phyloP scores from a whole-genome alignment of 2,888 invertebrate species.

The Apeira syringaria region DNA sequence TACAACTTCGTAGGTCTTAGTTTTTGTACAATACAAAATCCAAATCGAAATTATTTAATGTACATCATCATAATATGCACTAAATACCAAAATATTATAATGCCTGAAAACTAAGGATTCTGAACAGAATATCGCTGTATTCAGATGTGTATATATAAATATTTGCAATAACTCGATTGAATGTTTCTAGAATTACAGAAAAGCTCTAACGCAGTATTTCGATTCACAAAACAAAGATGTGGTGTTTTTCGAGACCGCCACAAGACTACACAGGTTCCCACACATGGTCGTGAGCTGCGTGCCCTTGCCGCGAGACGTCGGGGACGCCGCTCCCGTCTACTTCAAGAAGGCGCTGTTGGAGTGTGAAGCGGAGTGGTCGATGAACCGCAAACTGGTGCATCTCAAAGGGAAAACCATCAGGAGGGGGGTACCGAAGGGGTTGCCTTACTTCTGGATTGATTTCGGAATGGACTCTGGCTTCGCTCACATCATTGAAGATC shows the following conservation, averaged over 20 bases:
- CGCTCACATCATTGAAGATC: constrained; percentile 98
- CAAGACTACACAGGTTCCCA: constrained; percentile 87
- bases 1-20: too few species aligned
- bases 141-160: too few species aligned
- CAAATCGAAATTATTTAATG: too few species aligned
- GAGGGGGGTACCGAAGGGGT: constrained; percentile 93
- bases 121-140: too few species aligned
- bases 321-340: constrained; percentile 96
- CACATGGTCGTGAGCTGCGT: constrained; percentile 96
- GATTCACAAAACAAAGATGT: constrained; percentile 88
- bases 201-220: constrained; percentile 91
- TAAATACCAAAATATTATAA: too few species aligned
- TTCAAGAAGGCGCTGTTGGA: constrained; percentile 99
- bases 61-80: too few species aligned
- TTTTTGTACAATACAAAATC: too few species aligned
- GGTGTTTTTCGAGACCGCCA: constrained; percentile 95
- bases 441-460: constrained; percentile 97
- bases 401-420: constrained; percentile 88
- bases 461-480: constrained; percentile 96
- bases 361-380: constrained; percentile 97
- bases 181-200: constrained; percentile 87
- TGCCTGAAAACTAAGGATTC: too few species aligned
- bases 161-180: too few species aligned
- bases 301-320: constrained; percentile 91
- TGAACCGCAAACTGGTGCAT: constrained; percentile 92